These are phyloP conservation scores for Lepus townsendii DNA, from an alignment of 2,797 vertebrate genomes.

Conservation along the genomic window DNA sequence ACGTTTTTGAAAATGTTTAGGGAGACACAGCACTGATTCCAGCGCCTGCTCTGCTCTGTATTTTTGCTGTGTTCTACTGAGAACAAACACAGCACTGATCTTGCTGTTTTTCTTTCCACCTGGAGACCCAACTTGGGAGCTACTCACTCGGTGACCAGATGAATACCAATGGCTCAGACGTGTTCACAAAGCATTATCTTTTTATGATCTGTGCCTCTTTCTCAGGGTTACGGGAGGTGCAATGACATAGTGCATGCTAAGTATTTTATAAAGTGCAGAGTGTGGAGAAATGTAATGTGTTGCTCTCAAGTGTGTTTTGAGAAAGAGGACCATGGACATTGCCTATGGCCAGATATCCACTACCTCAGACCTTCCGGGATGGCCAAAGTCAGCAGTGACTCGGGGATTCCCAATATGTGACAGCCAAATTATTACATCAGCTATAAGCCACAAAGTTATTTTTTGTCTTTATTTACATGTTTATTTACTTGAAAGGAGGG, in stretches of 20 bases:
- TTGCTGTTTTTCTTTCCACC: neutral
- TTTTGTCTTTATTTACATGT: neutral
- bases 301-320: neutral
- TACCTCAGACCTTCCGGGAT: neutral
- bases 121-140: neutral
- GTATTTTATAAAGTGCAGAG: neutral
- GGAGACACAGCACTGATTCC: neutral
- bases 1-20: neutral
- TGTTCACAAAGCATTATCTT: neutral
- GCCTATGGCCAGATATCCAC: neutral
- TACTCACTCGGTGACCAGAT: neutral
- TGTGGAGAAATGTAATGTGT: neutral
- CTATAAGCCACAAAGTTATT: neutral
- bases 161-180: neutral
- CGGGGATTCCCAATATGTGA: neutral
- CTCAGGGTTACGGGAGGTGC: neutral
- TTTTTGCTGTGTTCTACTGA: neutral
- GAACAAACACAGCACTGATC: neutral
- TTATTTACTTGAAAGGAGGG: too few relatives aligned
- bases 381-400: neutral
- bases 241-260: neutral
- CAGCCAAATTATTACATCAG: slow-evolving; percentile 11
- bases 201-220: neutral
- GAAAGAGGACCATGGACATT: neutral
- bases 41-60: too few relatives aligned